Evolutionary conservation across 2,797 vertebrate genomes (phyloP).

Genomic region (Oryzias dopingdopingensis): DNA sequence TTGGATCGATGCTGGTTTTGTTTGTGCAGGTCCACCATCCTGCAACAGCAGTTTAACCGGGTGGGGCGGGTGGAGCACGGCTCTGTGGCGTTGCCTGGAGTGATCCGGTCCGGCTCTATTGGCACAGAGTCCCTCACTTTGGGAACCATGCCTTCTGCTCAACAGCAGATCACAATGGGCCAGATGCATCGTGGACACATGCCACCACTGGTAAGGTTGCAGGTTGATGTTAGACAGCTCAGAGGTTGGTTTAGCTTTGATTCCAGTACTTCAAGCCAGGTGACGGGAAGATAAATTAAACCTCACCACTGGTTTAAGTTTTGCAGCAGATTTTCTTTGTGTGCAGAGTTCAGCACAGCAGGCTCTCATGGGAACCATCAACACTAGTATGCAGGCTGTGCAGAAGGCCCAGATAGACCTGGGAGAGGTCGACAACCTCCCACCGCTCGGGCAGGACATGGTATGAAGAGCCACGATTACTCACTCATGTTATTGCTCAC

Average conservation of each 20-base stretch:
- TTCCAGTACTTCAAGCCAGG: not conserved
- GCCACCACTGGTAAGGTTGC: conserved; percentile 88
- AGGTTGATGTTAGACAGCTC: not conserved
- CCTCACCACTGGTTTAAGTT: not conserved
- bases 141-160: conserved; percentile 94
- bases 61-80: conserved; percentile 91
- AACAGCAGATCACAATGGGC: conserved; percentile 94
- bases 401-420: conserved; percentile 95
- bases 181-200: conserved; percentile 99
- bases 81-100: conserved; percentile 91
- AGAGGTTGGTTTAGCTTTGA: not conserved
- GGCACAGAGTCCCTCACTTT: conserved; percentile 92
- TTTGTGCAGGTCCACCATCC: conserved; percentile 86
- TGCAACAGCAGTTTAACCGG: conserved; percentile 97
- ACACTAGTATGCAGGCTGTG: conserved; percentile 97
- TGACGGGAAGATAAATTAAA: not conserved
- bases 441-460: conserved; percentile 97
- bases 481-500: not conserved
- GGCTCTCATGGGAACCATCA: conserved; percentile 98
- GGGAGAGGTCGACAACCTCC: conserved; percentile 88
- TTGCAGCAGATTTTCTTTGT: not conserved
- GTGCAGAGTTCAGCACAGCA: conserved; percentile 95
- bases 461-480: conserved; percentile 63
- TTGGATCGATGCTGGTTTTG: not conserved
- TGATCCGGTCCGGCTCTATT: conserved; percentile 93